Conservation (phyloP, 2,888 invertebrate species). For the Drosophila acutilabella region DNA sequence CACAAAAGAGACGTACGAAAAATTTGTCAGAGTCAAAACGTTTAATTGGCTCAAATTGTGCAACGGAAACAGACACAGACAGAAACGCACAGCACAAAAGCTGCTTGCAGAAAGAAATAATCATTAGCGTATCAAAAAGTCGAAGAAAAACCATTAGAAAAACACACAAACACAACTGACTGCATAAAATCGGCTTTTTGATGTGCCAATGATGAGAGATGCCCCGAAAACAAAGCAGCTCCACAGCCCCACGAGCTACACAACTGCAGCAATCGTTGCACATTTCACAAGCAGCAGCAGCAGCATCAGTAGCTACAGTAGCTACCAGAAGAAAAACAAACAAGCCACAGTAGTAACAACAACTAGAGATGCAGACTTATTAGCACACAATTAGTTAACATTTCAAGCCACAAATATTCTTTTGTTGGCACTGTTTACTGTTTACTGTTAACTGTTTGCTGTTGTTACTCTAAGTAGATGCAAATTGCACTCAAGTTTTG, state of each 20-base stretch:
- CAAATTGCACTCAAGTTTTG: slow-evolving; percentile 55
- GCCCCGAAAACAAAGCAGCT: slow-evolving; percentile 56
- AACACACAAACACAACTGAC: slow-evolving; percentile 8
- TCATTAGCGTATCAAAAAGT: slow-evolving; percentile 53
- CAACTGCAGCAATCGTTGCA: slow-evolving; percentile 44
- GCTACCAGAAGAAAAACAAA: slow-evolving; percentile 3
- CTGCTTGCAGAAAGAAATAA: slow-evolving; percentile 29
- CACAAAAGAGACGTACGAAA: slow-evolving; percentile 2
- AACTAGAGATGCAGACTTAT: slow-evolving; percentile 53
- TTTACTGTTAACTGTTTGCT: slow-evolving; percentile 16
- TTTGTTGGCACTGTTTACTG: slow-evolving; percentile 36
- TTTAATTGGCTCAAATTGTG: slow-evolving; percentile 41
- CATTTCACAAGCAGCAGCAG: slow-evolving; percentile 61
- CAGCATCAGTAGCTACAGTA: slow-evolving; percentile 16
- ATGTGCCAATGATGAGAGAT: slow-evolving; percentile 64
- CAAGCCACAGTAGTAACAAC: slow-evolving; percentile 14
- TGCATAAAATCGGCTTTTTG: slow-evolving; percentile 58
- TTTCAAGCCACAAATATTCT: slow-evolving; percentile 52
- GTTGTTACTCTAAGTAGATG: slow-evolving; percentile 45
- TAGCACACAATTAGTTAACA: slow-evolving; percentile 72
- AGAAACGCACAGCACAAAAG: not conserved
- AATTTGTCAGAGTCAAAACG: slow-evolving; percentile 34
- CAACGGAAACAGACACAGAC: slow-evolving; percentile 20
- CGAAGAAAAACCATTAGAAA: slow-evolving; percentile 42
- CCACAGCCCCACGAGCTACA: slow-evolving; percentile 23